phyloP scores from a whole-genome alignment of 2,888 invertebrate species.

The Brachynemurus nebulosus region DNA sequence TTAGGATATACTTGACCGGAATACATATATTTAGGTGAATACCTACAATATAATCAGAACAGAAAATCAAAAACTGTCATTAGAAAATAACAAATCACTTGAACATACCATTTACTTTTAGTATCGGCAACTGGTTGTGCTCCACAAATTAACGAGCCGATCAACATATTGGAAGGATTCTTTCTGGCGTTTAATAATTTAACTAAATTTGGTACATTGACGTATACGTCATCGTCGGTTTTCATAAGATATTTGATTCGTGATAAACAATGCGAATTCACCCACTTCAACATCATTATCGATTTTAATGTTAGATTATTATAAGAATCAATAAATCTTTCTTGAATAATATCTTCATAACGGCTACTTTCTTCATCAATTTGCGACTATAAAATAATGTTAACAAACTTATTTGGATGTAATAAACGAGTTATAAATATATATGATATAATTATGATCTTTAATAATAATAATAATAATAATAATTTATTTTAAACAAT shows the following conservation, averaged over 20 bases:
- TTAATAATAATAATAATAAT: too few relatives aligned
- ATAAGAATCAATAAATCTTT: slow-evolving; percentile 70
- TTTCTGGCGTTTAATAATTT: slow-evolving; percentile 24
- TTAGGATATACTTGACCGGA: slow-evolving; percentile 56
- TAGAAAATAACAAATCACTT: not conserved
- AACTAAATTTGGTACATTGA: slow-evolving; percentile 58
- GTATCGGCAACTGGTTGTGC: slow-evolving; percentile 60
- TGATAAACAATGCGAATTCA: slow-evolving; percentile 47
- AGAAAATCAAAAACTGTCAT: slow-evolving; percentile 2
- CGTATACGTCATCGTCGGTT: slow-evolving; percentile 77
- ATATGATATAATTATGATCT: not conserved
- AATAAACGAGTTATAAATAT: not conserved
- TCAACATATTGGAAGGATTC: slow-evolving; percentile 36
- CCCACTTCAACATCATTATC: slow-evolving; percentile 73
- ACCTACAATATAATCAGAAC: slow-evolving; percentile 35
- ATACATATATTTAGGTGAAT: slow-evolving; percentile 68
- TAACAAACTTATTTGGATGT: not conserved
- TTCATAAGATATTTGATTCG: slow-evolving; percentile 53
- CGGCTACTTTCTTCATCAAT: slow-evolving; percentile 50
- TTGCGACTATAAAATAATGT: slow-evolving; percentile 34
- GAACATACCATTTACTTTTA: slow-evolving; percentile 58
- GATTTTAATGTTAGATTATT: slow-evolving; percentile 79
- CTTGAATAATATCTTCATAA: slow-evolving; percentile 68
- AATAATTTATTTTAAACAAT: too few relatives aligned
- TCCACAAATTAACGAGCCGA: slow-evolving; percentile 66